phyloP scores from a whole-genome alignment of 2,888 invertebrate genomes.

The Eilema griseolum region DNA sequence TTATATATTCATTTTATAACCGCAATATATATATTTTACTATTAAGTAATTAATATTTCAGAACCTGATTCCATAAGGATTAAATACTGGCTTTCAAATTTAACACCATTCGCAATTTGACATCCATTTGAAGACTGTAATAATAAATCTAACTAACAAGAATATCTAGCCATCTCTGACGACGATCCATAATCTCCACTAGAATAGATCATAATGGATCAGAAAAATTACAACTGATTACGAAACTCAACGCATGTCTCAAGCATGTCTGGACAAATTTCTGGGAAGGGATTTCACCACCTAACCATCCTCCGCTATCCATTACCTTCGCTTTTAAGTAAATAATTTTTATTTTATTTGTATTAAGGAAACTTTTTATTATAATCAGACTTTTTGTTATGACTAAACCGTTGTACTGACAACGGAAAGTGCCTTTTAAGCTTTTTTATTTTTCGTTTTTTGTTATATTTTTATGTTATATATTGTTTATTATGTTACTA shows the following conservation, averaged over 20 bases:
- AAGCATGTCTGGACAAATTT: not conserved
- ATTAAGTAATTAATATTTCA: not conserved
- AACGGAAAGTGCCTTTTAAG: too few species aligned
- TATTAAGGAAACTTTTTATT: not conserved
- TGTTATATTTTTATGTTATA: too few species aligned
- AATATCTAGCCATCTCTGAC: not conserved
- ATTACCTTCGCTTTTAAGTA: not conserved
- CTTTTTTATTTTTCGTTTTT: too few species aligned
- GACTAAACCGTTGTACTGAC: not conserved
- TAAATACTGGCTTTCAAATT: not conserved
- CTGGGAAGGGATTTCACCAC: not conserved
- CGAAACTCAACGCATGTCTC: too few species aligned
- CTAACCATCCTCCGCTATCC: not conserved
- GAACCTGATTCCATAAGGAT: not conserved
- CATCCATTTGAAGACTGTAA: constrained; percentile 1
- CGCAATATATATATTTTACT: not conserved
- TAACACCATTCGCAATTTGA: too few species aligned
- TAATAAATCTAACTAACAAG: not conserved
- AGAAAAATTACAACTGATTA: not conserved
- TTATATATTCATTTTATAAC: not conserved
- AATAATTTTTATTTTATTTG: not conserved
- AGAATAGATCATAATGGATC: not conserved
- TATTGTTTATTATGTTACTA: not conserved
- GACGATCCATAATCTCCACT: not conserved
- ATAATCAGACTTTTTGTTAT: not conserved